A percentile compares a stretch with the other conserved stretches of the same genome.
Conservation (phyloP, 2,888 invertebrate genomes). For the Fragum whitleyi region DNA sequence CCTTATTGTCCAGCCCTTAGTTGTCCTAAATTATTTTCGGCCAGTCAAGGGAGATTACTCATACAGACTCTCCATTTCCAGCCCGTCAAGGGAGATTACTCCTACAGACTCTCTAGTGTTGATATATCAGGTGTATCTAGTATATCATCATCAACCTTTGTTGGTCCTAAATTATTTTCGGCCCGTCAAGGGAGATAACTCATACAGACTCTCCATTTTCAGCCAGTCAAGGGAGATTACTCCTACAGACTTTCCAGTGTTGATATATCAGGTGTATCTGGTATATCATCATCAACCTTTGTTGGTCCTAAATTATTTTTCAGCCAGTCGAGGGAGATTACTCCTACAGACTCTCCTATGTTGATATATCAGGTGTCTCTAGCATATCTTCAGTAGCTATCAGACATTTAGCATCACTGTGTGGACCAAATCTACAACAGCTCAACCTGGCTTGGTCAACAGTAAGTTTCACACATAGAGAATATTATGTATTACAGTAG, state of each 20-base stretch:
- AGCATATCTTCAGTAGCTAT: constrained; percentile 61
- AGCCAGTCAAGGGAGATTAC: constrained; percentile 33
- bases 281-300: too few species aligned
- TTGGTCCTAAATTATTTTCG: too few species aligned
- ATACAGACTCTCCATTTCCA: too few species aligned
- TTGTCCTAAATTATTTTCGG: too few species aligned
- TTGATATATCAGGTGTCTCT: constrained; percentile 68
- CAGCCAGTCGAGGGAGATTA: constrained; percentile 34
- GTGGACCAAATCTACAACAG: constrained; percentile 64
- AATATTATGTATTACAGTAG: too few species aligned
- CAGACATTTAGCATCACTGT: constrained; percentile 62
- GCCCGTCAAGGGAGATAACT: too few species aligned
- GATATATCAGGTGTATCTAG: constrained; percentile 66
- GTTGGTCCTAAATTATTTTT: too few species aligned
- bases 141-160: too few species aligned
- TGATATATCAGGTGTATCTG: constrained; percentile 66
- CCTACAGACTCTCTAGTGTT: constrained; percentile 59
- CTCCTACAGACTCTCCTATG: constrained; percentile 54
- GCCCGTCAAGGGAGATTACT: constrained; percentile 31
- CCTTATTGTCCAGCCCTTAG: too few species aligned
- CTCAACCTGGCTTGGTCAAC: constrained; percentile 64
- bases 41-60: too few species aligned
- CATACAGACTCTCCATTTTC: too few species aligned
- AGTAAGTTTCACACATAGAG: constrained; percentile 38
- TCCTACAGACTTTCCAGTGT: constrained; percentile 59